phyloP scores from a whole-genome alignment of 2,888 invertebrate species.

The Carpatolechia fugitivella region DNA sequence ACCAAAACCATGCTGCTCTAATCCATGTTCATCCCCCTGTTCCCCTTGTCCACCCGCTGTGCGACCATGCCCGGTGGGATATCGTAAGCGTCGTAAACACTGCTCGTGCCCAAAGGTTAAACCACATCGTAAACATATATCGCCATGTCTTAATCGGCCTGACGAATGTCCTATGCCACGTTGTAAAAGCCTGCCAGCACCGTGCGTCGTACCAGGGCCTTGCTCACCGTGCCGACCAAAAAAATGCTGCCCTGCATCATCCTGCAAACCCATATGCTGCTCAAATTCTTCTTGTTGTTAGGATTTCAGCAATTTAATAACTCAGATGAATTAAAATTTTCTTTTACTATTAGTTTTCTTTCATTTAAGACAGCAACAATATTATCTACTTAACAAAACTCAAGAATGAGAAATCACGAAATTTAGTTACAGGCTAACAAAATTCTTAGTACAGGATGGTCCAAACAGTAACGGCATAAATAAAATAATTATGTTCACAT shows the following conservation, averaged over 20 bases:
- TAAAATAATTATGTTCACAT: too few relatives aligned
- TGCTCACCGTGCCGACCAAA: constrained; percentile 36
- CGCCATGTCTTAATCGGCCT: constrained; percentile 60
- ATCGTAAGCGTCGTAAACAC: constrained; percentile 42
- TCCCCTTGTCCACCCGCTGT: constrained; percentile 43
- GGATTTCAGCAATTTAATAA: too few relatives aligned
- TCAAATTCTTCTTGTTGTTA: neutral
- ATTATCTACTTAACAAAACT: too few relatives aligned
- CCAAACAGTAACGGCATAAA: too few relatives aligned
- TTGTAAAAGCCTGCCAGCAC: constrained; percentile 53
- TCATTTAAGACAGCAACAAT: too few relatives aligned
- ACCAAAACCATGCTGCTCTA: neutral
- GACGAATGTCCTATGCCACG: constrained; percentile 51
- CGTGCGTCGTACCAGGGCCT: constrained; percentile 40
- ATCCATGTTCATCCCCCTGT: neutral
- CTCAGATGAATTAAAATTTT: too few relatives aligned
- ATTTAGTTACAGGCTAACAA: too few relatives aligned
- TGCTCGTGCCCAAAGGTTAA: constrained; percentile 54
- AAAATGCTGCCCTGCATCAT: constrained; percentile 34
- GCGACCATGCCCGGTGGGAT: constrained; percentile 52
- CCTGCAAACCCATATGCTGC: constrained; percentile 27
- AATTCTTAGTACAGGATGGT: too few relatives aligned
- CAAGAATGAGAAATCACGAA: too few relatives aligned
- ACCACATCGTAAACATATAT: constrained; percentile 47
- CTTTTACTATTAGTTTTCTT: too few relatives aligned